Evolutionary conservation across 2,888 invertebrate species (phyloP), one percentile per base, ranked within the genome.

Genomic region (Drosophila tripunctata): DNA sequence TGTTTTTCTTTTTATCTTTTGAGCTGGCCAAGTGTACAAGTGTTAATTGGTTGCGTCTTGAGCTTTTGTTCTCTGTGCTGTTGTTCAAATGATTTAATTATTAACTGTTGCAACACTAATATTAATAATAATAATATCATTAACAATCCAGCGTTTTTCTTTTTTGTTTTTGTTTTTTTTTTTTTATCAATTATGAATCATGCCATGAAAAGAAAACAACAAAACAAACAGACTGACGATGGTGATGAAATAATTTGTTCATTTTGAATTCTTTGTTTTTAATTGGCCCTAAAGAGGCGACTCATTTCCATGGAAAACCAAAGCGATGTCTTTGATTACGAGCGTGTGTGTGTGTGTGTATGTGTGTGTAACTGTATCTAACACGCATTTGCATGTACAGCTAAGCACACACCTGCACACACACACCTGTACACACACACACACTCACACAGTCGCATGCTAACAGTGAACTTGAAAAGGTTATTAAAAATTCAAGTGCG

Each of bases 401-500:
- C 1, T 36, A 33, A n/a, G 51, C 43, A 36, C 54, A 56, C 48
- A 55, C 40, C 30, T 30, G 12, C n/a, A 51, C 22, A 35, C 44
- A 40, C 48, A 48, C 27, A 40, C 24, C 15, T 24, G 22, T 31
- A 41, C 38, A n/a, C 38, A 41, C 24, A 27, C 21, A 48, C 65
- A 36, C 60, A 48, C 48, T 19, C 43, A 55, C 14, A 55, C 22
- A 27, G 6, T 2, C 15, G 31, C 47, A 47, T 21, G 60, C 52
- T 62, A 58, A 72, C 83, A 82, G 75, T 83, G 86, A 86, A 83
- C 84, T 84, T 84, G 84, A 81, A 75, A 74, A 73, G 73, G 67
- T 83, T 78, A 86, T 83, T 77, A 76, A 72, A 71, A 66, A 80
- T 84, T 86, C 83, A 84, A 86, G 86, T 82, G 82, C 78, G 78